Evolutionary conservation across 2,888 invertebrate species (phyloP), one percentile per base, ranked within the genome.

Genomic region (Pachycephus smyrnensis): DNA sequence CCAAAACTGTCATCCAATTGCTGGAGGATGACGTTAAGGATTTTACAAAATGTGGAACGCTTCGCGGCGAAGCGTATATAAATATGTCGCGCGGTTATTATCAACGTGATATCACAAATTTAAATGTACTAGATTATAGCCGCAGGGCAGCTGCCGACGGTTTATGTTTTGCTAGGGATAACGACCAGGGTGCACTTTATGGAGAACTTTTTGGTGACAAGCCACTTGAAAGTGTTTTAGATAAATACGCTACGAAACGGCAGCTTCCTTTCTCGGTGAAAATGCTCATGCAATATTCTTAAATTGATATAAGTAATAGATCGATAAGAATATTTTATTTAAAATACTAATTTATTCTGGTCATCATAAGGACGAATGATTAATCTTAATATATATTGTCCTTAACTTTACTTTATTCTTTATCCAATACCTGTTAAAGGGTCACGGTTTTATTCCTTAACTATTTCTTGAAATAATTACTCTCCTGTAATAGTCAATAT

Each of bases 181-280:
- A 55, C 69, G 82, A 83, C 12, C 79, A 78, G 37, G 75, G 69
- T n/a, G 80, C 77, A 12, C 75, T 83, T 30, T 77, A 82, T 30
- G 55, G 55, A 55, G 23, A 35, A 32, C 30, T 77, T 12, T n/a
- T 75, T 9, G 77, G 71, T 6, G 75, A 77, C 30, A 73, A 71
- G 1, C 40, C 80, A 9, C 77, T 83, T 33, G 37, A 84, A 75
- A 74, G 75, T 30, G 75, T 83, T 12, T 75, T 87, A 11, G 82
- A 84, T 71, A 80, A 76, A 68, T 86, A 81, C 73, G 80, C 81
- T 4, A 75, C 82, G 11, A 80, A 75, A 32, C 80, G 68, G 75
- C 75, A 84, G 36, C 74, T 83, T 12, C 84, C 86, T 11, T 76
- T 69, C 68, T 31, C 69, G 35, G 75, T 79, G 74, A 75, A 81